Evolutionary conservation across 2,113 vertebrate genomes (phyloP).

Genomic region (Ictalurus furcatus): DNA sequence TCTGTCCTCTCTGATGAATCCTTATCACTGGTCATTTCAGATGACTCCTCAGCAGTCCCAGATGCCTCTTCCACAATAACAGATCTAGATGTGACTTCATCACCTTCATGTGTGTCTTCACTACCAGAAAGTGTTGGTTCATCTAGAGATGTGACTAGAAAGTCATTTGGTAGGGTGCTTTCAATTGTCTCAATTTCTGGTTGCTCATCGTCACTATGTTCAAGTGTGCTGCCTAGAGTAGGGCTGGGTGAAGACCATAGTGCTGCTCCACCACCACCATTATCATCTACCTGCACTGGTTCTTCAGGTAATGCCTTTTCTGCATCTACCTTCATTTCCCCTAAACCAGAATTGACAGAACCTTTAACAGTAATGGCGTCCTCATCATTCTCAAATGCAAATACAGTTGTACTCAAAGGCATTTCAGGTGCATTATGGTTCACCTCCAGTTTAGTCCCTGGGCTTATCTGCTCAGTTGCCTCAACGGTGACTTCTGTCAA

Average conservation of each 20-base stretch:
- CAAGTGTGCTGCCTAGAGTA: not conserved
- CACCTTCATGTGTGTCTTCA: conserved; percentile 3
- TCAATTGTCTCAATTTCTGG: not conserved
- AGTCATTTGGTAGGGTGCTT: conserved; percentile 10
- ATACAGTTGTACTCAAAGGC: not conserved
- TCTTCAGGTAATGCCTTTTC: not conserved
- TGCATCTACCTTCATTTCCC: not conserved
- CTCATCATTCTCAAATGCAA: conserved; percentile 15
- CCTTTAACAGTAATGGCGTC: not conserved
- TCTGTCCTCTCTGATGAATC: not conserved
- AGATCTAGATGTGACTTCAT: conserved; percentile 1
- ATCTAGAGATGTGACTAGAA: not conserved
- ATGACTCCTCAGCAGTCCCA: not conserved
- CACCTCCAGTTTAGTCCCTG: not conserved
- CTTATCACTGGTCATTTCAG: not conserved
- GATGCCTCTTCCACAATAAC: not conserved
- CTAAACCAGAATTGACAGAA: not conserved
- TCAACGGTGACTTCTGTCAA: not conserved
- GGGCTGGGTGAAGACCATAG: not conserved
- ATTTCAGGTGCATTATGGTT: not conserved
- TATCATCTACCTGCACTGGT: not conserved
- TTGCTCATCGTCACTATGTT: conserved; percentile 8
- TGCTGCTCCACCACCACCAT: not conserved
- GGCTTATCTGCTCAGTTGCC: conserved; percentile 7
- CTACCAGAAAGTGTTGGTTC: not conserved